Base-by-base conservation (phyloP, 2,888 invertebrate species). In the Drosophila nr. perissopoda region DNA sequence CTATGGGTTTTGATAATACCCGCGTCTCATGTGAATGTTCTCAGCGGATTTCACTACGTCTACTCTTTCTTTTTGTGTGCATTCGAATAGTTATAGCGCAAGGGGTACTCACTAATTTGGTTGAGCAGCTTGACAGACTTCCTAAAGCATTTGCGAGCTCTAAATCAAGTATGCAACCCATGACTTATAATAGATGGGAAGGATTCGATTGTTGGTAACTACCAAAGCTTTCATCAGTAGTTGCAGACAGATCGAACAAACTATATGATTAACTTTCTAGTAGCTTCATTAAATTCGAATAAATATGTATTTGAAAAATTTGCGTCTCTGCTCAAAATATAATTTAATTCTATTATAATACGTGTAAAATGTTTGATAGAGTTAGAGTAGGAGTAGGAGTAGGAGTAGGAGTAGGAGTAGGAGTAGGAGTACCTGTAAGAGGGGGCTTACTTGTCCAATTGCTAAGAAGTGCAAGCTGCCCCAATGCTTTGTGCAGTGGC, bases 1-100 rank as follows among this genome's bases (percentile, higher is more conserved):
- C 61, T 33, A 52, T 71, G 71, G 67, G 67, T 59, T 78, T 62
- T 74, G 79, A 78, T 78, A 79, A 61, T 42, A 48, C 40, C 56
- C 66, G 46, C 60, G 33, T 67, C 74, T 64, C 62, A 34, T 59
- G 54, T 67, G 54, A 11, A 57, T 61, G 34, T 49, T 57, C 60
- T 58, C 48, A 57, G 64, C 67, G 67, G 29, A 58, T 74, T 66
- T 34, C 57, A 40, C 16, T 33, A 33, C 33, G 56, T 59, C 34
- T 38, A 58, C 59, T n/a, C 29, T 18, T 33, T 34, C 46, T 25
- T 21, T 25, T 53, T 25, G 13, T 21, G 16, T 11, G 52, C 7
- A 33, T 52, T n/a, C 29, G n/a, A 52, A 52, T 34, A 16, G 51
- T 54, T 36, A 2, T 29, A n/a, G 29, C 6, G 51, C 29, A 51